Evolutionary conservation across 35 echinoderm and acorn worm species (phyloP).

Genomic region (Eucidaris tribuloides): DNA sequence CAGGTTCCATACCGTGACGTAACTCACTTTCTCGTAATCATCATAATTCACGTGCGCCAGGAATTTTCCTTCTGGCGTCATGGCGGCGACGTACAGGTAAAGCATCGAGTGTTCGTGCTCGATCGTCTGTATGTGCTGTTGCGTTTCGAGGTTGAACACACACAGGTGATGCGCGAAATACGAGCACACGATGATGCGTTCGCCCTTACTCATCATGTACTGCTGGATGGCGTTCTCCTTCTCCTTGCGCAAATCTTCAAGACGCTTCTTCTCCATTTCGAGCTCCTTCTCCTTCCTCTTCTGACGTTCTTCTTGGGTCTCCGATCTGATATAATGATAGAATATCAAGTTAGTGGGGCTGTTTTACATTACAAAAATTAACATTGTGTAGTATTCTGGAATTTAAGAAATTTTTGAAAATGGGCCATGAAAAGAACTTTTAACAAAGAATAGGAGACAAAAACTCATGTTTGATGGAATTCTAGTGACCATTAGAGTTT

Average conservation of each 20-base stretch:
- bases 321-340: conserved; percentile 52
- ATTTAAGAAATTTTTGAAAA: too few relatives aligned
- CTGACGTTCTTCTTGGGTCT: conserved; percentile 51
- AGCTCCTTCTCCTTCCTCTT: conserved; percentile 66
- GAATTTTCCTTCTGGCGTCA: conserved; percentile 57
- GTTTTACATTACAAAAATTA: too few relatives aligned
- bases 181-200: conserved; percentile 78
- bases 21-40: conserved; percentile 84
- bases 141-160: conserved; percentile 75
- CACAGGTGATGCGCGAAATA: conserved; percentile 95
- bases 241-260: conserved; percentile 80
- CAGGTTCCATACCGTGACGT: conserved; percentile 91
- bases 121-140: conserved; percentile 75
- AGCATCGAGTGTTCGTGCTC: conserved; percentile 90
- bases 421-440: too few relatives aligned
- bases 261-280: conserved; percentile 72
- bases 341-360: too few relatives aligned
- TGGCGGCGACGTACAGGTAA: conserved; percentile 65
- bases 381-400: too few relatives aligned
- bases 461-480: too few relatives aligned
- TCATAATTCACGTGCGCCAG: conserved; percentile 90
- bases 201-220: conserved; percentile 80
- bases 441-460: too few relatives aligned
- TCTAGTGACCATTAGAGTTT: too few relatives aligned
- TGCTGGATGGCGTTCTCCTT: conserved; percentile 97